Evolutionary conservation across 2,888 invertebrate genomes (phyloP).

Genomic region (Ferdinandea cuprea): DNA sequence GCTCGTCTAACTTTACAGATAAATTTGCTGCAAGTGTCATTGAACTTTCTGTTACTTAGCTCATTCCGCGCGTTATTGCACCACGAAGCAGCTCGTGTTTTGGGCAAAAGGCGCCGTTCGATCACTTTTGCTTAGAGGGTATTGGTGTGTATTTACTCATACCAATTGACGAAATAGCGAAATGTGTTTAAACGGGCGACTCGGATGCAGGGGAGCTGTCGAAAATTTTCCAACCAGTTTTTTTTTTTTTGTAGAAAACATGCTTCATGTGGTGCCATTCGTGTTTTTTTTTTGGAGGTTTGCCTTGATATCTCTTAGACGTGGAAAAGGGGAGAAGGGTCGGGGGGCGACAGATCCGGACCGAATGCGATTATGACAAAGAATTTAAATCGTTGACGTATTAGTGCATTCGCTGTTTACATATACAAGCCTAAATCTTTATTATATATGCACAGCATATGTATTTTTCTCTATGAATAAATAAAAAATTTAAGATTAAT

Average conservation of each 20-base stretch:
- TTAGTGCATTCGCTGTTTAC: slow-evolving; percentile 40
- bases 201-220: slow-evolving; percentile 22
- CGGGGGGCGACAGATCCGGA: not conserved
- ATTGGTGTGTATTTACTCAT: slow-evolving; percentile 38
- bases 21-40: slow-evolving; percentile 72
- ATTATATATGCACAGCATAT: not conserved
- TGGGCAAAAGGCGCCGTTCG: slow-evolving; percentile 39
- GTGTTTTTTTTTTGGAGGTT: slow-evolving; percentile 36
- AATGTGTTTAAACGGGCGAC: slow-evolving; percentile 49
- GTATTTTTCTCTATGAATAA: not conserved
- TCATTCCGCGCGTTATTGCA: slow-evolving; percentile 71
- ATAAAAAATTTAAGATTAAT: slow-evolving; percentile 52
- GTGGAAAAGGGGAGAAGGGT: not conserved
- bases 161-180: slow-evolving; percentile 50
- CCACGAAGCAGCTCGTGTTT: slow-evolving; percentile 36
- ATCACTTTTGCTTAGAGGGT: slow-evolving; percentile 18
- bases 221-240: slow-evolving; percentile 54
- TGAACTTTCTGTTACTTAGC: slow-evolving; percentile 52
- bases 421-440: no score
- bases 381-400: slow-evolving; percentile 33
- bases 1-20: slow-evolving; percentile 42
- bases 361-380: slow-evolving; percentile 43
- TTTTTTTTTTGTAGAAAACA: slow-evolving; percentile 28
- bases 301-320: slow-evolving; percentile 29
- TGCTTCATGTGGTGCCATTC: slow-evolving; percentile 39